Base-by-base conservation (phyloP, 2,797 vertebrate genomes). In the Pantherophis alleghaniensis region DNA sequence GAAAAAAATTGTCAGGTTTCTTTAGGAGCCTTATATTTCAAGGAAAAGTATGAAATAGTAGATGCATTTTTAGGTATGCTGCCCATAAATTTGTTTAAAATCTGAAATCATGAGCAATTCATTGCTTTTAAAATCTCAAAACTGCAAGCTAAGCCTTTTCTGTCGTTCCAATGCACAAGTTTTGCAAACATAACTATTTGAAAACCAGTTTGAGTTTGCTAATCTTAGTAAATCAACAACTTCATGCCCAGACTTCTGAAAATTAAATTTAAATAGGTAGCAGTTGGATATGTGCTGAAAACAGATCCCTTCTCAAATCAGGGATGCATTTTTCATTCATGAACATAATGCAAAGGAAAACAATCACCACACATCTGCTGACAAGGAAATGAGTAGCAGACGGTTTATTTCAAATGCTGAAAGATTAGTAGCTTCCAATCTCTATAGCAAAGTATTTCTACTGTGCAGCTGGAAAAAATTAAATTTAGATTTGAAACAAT, bases 361-460 rank as follows among this genome's bases (percentile, higher is more conserved):
- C 96, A 96, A 97, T 96, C 96, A 96, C 95, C 93, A 94, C 94
- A 96, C 95, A 96, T 96, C 96, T 97, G 95, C 3, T 86, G 83
- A 97, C 92, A 96, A 97, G 94, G 94, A 96, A 97, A 97, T 94
- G 94, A 95, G 91, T 26, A 87, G 93, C 94, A 96, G 94, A 95
- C 86, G 12, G 93, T 94, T 95, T 96, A 95, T 89, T 94, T 92
- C 95, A 95, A 97, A 96, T 94, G 93, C 94, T 96, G 95, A 96
- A 96, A 96, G 95, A 93, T 94, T 89, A 95, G 88, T 51, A 0
- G 94, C 96, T 95, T 96, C 96, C 97, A 96, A 95, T 96, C 97
- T 97, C 96, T 94, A 87, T 95, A 94, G 96, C 94, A 94, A 47
- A 90, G 91, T 95, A 91, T 96, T 97, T 97, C 95, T 96, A 93